Evolutionary conservation across 2,888 invertebrate genomes (phyloP), one percentile per base, ranked within the genome.

Genomic region (Trachelus tabidus): DNA sequence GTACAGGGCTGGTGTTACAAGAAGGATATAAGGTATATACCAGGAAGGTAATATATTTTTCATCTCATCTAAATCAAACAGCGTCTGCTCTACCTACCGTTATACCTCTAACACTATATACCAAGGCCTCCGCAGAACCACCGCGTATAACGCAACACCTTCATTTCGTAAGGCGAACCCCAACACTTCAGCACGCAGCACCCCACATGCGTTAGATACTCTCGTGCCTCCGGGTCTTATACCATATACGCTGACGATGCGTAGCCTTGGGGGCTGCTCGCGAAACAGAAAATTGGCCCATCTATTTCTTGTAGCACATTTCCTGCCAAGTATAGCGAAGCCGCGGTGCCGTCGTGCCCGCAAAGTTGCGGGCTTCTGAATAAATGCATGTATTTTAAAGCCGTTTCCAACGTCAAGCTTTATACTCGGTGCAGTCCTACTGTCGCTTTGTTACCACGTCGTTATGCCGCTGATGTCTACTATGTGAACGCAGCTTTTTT

Each of bases 221-320:
- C 56, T 40, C 40, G 40, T 40, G 40, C 40, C 40, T 56, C 23
- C 56, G 9, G 56, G 56, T 56, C 23, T 56, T 23, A 56, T 56
- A 35, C 12, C 12, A 12, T 35, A 56, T 23, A 56, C 56, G 56
- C 56, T 56, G 73, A 76, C 76, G 75, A 78, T 80, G 77, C 78
- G 80, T 76, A 73, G 78, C 77, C 77, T 77, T 68, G 79, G 71
- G 77, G 84, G 87, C 83, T 79, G 79, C 78, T 78, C 80, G 80
- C 83, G 85, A 87, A 88, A 89, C 85, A 86, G 87, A 89, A 90
- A 89, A 90, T 90, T 90, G 88, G 87, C 89, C 86, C 88, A 90
- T 90, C 87, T 84, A 88, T 90, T 90, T 88, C 86, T 85, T 84
- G 85, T 84, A 82, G 86, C 86, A 86, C 86, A 86, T 86, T 83